phyloP scores from a whole-genome alignment of 2,797 vertebrate species.

The Thunnus albacares region DNA sequence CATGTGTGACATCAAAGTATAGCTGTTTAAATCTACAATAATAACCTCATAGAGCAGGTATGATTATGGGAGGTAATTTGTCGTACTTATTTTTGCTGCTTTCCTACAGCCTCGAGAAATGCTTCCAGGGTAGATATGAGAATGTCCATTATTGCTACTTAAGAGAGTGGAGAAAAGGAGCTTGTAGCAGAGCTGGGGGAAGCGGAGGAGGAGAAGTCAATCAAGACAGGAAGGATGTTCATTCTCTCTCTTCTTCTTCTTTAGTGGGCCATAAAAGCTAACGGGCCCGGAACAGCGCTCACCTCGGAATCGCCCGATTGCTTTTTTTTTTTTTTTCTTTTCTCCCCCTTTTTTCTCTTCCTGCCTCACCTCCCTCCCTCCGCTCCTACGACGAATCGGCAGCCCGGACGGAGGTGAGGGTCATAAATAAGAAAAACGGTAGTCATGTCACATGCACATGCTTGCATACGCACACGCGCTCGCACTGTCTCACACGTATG shows the following conservation, averaged over 20 bases:
- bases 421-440: constrained; percentile 86
- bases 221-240: constrained; percentile 78
- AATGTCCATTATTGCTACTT: constrained; percentile 73
- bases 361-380: constrained; percentile 35
- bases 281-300: constrained; percentile 80
- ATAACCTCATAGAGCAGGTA: constrained; percentile 66
- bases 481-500: constrained; percentile 25
- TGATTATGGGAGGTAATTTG: constrained; percentile 71
- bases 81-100: constrained; percentile 68
- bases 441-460: constrained; percentile 63
- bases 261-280: constrained; percentile 86
- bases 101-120: constrained; percentile 61
- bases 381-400: constrained; percentile 77
- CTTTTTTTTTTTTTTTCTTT: constrained; percentile 45
- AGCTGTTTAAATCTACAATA: constrained; percentile 73
- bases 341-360: constrained; percentile 4
- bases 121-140: constrained; percentile 62
- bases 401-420: constrained; percentile 79
- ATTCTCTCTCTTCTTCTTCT: constrained; percentile 77
- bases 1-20: constrained; percentile 54
- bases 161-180: constrained; percentile 68
- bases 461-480: constrained; percentile 29
- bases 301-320: constrained; percentile 75
- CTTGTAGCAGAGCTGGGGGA: constrained; percentile 51
- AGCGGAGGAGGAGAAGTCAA: constrained; percentile 75